These are phyloP conservation scores for Rutpela maculata DNA, from an alignment of 2,888 invertebrate genomes.

Conservation along the genomic window DNA sequence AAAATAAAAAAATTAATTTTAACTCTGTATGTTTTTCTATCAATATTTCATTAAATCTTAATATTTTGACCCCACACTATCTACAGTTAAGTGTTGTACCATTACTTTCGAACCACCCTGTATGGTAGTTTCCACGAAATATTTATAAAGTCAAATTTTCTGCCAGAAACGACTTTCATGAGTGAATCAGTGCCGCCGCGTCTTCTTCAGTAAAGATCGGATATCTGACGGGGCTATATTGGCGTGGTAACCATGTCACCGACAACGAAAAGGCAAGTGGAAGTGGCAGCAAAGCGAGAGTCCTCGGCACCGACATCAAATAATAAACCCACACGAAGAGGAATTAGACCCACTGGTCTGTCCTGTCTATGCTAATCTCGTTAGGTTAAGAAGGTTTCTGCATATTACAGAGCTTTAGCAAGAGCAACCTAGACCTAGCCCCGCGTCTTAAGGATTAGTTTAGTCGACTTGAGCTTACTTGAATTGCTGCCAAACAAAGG, in stretches of 20 bases:
- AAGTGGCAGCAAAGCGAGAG: slow-evolving; percentile 51
- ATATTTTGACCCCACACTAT: no score
- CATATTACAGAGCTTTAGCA: slow-evolving; percentile 81
- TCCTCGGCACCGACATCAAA: slow-evolving; percentile 55
- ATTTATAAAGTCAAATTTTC: no score
- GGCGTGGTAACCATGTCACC: slow-evolving; percentile 31
- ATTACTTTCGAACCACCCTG: no score
- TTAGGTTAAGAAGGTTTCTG: slow-evolving; percentile 85
- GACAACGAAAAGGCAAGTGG: slow-evolving; percentile 45
- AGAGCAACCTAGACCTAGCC: slow-evolving; percentile 71
- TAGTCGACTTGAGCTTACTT: slow-evolving; percentile 73
- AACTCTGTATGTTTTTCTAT: no score
- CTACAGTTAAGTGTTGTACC: no score
- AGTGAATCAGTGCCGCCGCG: background rate
- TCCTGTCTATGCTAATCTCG: slow-evolving; percentile 82
- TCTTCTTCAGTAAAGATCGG: background rate
- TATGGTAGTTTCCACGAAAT: no score
- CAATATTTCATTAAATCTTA: no score
- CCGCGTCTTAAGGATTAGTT: slow-evolving; percentile 81
- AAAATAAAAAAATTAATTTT: no score
- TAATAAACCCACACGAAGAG: slow-evolving; percentile 64
- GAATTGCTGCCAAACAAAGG: slow-evolving; percentile 73
- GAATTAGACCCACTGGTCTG: slow-evolving; percentile 75
- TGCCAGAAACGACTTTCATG: no score
- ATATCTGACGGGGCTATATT: slow-evolving; percentile 13